phyloP scores from a whole-genome alignment of 37 sponge, comb jelly and placozoan species.

The Haliclona indistincta region DNA sequence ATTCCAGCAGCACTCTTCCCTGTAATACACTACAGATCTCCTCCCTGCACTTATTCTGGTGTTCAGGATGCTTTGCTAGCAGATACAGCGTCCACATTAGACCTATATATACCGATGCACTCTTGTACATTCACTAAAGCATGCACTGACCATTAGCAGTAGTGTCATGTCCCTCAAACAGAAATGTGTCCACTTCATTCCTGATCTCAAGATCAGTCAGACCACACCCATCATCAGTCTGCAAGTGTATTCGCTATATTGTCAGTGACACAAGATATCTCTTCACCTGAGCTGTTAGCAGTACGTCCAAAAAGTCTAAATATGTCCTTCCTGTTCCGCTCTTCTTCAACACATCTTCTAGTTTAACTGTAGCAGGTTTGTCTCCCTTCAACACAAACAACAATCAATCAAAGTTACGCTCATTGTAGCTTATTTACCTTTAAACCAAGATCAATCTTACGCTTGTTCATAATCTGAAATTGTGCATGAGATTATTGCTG shows the following conservation, averaged over 20 bases:
- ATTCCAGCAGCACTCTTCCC: conserved; percentile 19
- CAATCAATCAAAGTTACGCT: too few relatives aligned
- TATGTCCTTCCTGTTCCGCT: conserved; percentile 9
- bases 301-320: conserved; percentile 73
- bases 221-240: conserved; percentile 41
- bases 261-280: too few relatives aligned
- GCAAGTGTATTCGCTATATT: too few relatives aligned
- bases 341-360: too few relatives aligned
- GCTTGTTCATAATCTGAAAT: too few relatives aligned
- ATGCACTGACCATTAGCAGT: conserved; percentile 57
- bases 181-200: conserved; percentile 73
- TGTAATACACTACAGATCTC: conserved; percentile 35
- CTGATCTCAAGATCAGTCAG: conserved; percentile 54
- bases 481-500: too few relatives aligned
- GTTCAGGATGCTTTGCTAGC: conserved; percentile 50
- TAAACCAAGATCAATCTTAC: too few relatives aligned
- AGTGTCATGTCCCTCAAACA: conserved; percentile 76
- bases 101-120: conserved; percentile 10
- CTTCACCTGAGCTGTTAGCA: too few relatives aligned
- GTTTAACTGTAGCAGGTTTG: too few relatives aligned
- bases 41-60: conserved; percentile 63
- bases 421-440: too few relatives aligned
- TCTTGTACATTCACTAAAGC: too few relatives aligned
- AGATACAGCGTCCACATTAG: conserved; percentile 33
- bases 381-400: too few relatives aligned